Conservation (phyloP, 2,888 invertebrate species). For the Amblyjoppa proteus region DNA sequence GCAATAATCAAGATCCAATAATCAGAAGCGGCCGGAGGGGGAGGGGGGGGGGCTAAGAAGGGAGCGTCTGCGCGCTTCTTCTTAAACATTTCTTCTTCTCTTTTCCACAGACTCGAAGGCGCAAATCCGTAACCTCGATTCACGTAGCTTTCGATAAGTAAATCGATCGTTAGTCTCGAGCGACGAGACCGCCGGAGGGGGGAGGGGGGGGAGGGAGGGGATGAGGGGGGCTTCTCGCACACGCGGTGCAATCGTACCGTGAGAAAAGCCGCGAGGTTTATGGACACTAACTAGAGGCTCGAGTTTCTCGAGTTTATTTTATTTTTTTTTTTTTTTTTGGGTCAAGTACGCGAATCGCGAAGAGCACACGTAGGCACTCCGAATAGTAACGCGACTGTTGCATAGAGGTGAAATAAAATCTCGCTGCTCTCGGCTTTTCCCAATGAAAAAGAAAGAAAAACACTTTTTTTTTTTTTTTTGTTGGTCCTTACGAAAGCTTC, state of each 20-base stretch:
- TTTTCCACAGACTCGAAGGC: constrained; percentile 24
- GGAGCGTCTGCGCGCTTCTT: constrained; percentile 5
- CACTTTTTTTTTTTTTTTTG: background rate
- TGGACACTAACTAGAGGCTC: constrained; percentile 13
- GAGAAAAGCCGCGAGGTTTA: constrained; percentile 32
- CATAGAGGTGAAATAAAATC: background rate
- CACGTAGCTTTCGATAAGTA: constrained; percentile 43
- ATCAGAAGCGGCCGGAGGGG: background rate
- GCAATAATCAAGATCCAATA: constrained; percentile 46
- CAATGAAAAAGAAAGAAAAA: background rate
- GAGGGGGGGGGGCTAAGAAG: background rate
- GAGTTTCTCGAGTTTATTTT: constrained; percentile 28
- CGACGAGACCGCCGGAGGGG: constrained; percentile 1
- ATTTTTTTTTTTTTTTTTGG: constrained; percentile 41
- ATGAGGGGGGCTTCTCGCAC: background rate
- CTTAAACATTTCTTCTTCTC: constrained; percentile 7
- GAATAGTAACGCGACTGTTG: background rate
- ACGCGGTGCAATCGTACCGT: constrained; percentile 27
- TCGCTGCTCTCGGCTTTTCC: too few relatives aligned
- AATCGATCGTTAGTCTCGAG: constrained; percentile 24
- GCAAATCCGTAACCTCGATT: constrained; percentile 56
- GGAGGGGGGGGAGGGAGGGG: background rate
- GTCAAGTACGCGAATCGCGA: constrained; percentile 59
- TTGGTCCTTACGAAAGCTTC: background rate
- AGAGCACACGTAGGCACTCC: background rate